Base-by-base conservation (phyloP, 37 sponge, comb jelly and placozoan genomes). In the Cliona cf. orientalis region DNA sequence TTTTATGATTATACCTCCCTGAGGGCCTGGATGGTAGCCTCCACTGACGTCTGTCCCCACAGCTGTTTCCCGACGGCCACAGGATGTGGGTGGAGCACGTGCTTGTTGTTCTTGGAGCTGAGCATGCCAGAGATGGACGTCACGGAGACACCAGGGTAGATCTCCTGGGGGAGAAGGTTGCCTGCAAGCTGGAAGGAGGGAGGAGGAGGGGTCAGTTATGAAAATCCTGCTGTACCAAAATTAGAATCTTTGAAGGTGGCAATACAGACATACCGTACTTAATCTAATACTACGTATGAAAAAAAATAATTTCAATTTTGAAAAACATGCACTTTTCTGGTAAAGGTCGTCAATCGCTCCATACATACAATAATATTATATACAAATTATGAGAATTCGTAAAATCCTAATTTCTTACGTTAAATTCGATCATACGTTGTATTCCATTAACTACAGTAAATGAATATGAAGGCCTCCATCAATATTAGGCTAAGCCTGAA, bases 161-260 rank as follows among this genome's bases (percentile, higher is more conserved):
- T 49, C 69, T 87, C 87, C 75, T 87, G 87, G n/a, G 87, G 87
- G 19, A 67, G 81, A 12, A 87, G 74, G 2, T 55, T 76, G 9
- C 73, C 71, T 39, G 89, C 83, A 40, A 82, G 58, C 89, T 89
- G 58, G 2, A 66, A 39, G 28, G 32, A n/a, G 31, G n/a, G n/a
- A n/a, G n/a, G n/a, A n/a, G n/a, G n/a, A n/a, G n/a, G n/a, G 21
- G 69, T 29, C 53, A 28, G 69, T 17, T 26, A n/a, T n/a, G 21
- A 37, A 29, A 39, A 63, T 19, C 55, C 55, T 49, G 55, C 14
- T 49, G 17, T 49, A 49, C 55, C 55, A 49, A 49, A 49, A 49
- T 49, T 49, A 17, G 11, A 49, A 17, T 49, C 14, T 11, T 19
- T 49, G 14, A 19, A 49, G 17, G 55, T 49, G 55, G 55, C 55